Base-by-base conservation (phyloP, 2,113 vertebrate species). In the Lagopus muta region DNA sequence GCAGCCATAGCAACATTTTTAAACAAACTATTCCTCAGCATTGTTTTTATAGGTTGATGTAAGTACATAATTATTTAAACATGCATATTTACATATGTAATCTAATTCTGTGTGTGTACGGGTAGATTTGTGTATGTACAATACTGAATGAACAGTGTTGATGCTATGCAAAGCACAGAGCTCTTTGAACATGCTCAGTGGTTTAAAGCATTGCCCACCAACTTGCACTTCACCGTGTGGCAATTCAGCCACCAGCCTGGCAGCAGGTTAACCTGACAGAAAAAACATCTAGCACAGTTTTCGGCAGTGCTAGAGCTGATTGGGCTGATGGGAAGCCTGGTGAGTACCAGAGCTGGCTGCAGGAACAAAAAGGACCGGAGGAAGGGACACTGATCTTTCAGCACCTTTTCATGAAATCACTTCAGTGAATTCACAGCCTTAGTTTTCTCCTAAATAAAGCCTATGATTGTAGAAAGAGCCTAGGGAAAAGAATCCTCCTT, bases 401-500 rank as follows among this genome's bases (percentile, higher is more conserved):
- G 58, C 34, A 36, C 52, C 66, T 69, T 60, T 50, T 61, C 3
- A 4, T 67, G n/a, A 77, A 27, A 58, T 81, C 50, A 16, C 1
- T 40, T 45, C 43, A 36, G 25, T 16, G 34, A 36, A 54, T 36
- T 36, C 4, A 0, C 38, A 69, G 40, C 58, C 19, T 12, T n/a
- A 45, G 40, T 0, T 80, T 21, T 66, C 75, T 62, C 58, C 60
- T 66, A 34, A 30, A 28, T 15, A 89, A 79, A 79, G 24, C 6
- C 38, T 0, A 0, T 60, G 61, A 19, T 34, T 52, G 45, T 67
- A 38, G 67, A 71, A 88, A 55, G 55, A 81, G 10, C 27, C 55
- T n/a, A 71, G 40, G 27, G 40, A 88, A 82, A 82, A 32, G 79
- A 88, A 30, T 25, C 52, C 81, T 88, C 75, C 90, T 80, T 64